A percentile compares a stretch with the other conserved stretches of the same genome.
These are phyloP conservation scores for Bombus soroeensis DNA, from an alignment of 1,140 invertebrate species.

Conservation along the genomic window DNA sequence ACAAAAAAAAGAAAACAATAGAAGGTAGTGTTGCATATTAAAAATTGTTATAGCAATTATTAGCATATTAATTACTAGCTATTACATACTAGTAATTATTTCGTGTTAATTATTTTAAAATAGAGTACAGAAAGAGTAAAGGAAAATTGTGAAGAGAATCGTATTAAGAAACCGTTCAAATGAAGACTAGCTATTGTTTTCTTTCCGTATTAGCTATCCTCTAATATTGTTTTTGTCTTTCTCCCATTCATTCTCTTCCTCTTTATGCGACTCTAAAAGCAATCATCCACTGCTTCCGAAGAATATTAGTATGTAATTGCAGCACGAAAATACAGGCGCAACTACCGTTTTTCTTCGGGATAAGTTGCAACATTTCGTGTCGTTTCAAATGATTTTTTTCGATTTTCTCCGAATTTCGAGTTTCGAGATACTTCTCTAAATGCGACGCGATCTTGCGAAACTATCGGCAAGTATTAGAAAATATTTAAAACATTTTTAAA, in stretches of 20 bases:
- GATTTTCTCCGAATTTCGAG: neutral
- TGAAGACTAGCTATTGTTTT: neutral
- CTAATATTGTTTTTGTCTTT: neutral
- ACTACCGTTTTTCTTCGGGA: neutral
- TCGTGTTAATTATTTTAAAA: too few species aligned
- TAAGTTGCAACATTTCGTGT: neutral
- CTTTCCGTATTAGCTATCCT: too few species aligned
- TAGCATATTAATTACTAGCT: too few species aligned
- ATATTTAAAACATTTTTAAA: neutral
- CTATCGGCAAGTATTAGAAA: too few species aligned
- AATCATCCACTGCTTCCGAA: neutral
- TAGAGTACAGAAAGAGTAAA: too few species aligned
- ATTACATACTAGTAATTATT: too few species aligned
- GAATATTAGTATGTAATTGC: slow-evolving; percentile 10
- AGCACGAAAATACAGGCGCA: neutral
- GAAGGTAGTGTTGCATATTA: too few species aligned
- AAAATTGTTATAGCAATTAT: too few species aligned
- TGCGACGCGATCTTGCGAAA: too few species aligned
- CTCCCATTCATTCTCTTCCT: neutral
- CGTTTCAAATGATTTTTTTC: too few species aligned
- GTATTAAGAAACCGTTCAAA: neutral
- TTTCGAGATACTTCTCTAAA: too few species aligned
- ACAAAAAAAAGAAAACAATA: too few species aligned
- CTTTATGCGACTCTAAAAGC: slow-evolving; percentile 18
- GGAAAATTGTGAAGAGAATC: neutral